phyloP scores from a whole-genome alignment of 2,888 invertebrate species.

The Tubulanus polymorphus region DNA sequence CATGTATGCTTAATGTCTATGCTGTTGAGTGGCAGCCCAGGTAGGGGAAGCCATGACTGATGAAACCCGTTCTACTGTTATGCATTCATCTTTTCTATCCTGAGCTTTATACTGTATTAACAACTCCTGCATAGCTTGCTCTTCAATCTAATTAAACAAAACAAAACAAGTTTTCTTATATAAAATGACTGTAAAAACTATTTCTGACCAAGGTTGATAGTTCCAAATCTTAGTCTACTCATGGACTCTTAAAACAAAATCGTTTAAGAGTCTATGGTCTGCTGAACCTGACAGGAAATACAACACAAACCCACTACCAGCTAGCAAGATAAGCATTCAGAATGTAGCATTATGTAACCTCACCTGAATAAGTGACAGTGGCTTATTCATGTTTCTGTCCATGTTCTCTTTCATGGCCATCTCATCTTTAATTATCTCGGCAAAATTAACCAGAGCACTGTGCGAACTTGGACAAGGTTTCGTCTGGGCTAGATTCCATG shows the following conservation, averaged over 20 bases:
- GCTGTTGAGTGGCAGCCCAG: too few relatives aligned
- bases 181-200: not conserved
- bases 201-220: too few relatives aligned
- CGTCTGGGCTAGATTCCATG: slow-evolving; percentile 25
- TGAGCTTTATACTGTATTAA: slow-evolving; percentile 70
- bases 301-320: too few relatives aligned
- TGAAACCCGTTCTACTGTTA: slow-evolving; percentile 65
- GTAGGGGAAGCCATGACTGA: slow-evolving; percentile 37
- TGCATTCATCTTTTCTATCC: slow-evolving; percentile 67
- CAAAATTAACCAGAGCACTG: slow-evolving; percentile 35
- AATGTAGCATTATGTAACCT: too few relatives aligned
- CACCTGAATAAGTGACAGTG: slow-evolving; percentile 73
- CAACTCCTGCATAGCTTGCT: slow-evolving; percentile 78
- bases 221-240: too few relatives aligned
- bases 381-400: slow-evolving; percentile 69
- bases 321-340: too few relatives aligned
- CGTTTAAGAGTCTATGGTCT: too few relatives aligned
- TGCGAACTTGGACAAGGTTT: slow-evolving; percentile 10
- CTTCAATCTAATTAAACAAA: slow-evolving; percentile 79
- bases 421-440: slow-evolving; percentile 70
- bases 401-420: slow-evolving; percentile 68
- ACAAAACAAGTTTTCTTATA: slow-evolving; percentile 7
- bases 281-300: too few relatives aligned
- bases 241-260: too few relatives aligned
- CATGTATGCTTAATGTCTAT: too few relatives aligned